phyloP scores from a whole-genome alignment of 2,888 invertebrate genomes.

The Eilema depressum region DNA sequence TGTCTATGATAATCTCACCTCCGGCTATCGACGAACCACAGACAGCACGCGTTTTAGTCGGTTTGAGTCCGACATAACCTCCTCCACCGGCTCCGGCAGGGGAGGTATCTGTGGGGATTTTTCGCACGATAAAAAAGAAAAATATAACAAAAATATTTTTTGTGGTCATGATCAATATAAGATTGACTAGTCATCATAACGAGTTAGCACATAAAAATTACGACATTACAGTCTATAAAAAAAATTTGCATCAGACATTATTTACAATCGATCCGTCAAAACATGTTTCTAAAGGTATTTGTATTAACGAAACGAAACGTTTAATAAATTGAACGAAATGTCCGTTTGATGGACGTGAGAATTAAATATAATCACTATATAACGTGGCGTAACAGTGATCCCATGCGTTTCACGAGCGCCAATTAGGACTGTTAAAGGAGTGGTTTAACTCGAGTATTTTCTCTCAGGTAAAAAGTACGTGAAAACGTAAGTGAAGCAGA shows the following conservation, averaged over 20 bases:
- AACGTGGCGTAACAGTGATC: constrained; percentile 44
- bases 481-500: too few species aligned
- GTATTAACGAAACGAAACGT: constrained; percentile 36
- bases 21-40: too few species aligned
- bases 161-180: constrained; percentile 3
- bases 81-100: too few species aligned
- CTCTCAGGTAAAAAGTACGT: neutral
- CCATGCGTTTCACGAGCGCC: constrained; percentile 24
- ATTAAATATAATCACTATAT: constrained; percentile 40
- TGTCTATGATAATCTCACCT: too few species aligned
- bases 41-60: too few species aligned
- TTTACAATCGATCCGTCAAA: constrained; percentile 43
- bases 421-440: constrained; percentile 27
- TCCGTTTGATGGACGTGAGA: constrained; percentile 55
- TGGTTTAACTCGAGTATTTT: neutral
- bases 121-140: too few species aligned
- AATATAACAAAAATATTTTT: too few species aligned
- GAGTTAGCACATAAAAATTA: constrained; percentile 34
- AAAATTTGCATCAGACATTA: constrained; percentile 34
- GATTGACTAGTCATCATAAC: constrained; percentile 11
- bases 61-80: too few species aligned
- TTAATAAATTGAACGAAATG: constrained; percentile 51
- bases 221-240: constrained; percentile 42
- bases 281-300: constrained; percentile 38
- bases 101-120: too few species aligned